Conservation (phyloP, 2,113 vertebrate species). For the Gallinago paraguaiae region DNA sequence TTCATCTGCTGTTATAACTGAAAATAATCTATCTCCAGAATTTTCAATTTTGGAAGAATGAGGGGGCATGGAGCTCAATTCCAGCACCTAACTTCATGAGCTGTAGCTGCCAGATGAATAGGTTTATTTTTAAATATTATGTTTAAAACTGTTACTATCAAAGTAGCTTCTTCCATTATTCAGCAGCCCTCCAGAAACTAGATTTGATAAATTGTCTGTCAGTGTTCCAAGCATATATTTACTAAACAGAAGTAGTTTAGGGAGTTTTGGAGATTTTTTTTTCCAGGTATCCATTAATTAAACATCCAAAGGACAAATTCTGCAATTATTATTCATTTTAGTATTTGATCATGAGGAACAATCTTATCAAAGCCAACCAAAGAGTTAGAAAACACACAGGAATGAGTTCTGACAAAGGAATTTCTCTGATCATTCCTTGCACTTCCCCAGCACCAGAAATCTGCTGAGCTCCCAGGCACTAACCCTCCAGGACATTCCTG, state of each 20-base stretch:
- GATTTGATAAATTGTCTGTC: not conserved
- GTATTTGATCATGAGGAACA: not conserved
- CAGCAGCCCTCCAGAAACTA: not conserved
- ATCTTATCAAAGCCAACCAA: not conserved
- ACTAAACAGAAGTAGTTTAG: not conserved
- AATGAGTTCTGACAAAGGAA: not conserved
- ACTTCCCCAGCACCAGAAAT: not conserved
- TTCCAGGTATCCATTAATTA: not conserved
- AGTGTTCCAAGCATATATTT: not conserved
- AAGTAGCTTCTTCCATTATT: not conserved
- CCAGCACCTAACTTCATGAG: not conserved
- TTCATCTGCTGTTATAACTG: not conserved
- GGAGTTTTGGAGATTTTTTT: not conserved
- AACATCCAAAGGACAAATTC: not conserved
- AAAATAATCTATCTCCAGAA: not conserved
- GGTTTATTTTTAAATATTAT: not conserved
- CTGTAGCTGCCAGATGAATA: not conserved
- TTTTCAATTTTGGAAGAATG: not conserved
- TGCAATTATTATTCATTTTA: not conserved
- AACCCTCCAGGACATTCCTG: not conserved
- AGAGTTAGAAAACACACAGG: not conserved
- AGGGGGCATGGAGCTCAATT: not conserved
- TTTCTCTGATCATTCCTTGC: not conserved
- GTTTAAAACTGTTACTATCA: not conserved
- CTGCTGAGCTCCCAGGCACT: not conserved